Evolutionary conservation across 2,888 invertebrate species (phyloP), one percentile per base, ranked within the genome.

Genomic region (Heterodera filipjevi): DNA sequence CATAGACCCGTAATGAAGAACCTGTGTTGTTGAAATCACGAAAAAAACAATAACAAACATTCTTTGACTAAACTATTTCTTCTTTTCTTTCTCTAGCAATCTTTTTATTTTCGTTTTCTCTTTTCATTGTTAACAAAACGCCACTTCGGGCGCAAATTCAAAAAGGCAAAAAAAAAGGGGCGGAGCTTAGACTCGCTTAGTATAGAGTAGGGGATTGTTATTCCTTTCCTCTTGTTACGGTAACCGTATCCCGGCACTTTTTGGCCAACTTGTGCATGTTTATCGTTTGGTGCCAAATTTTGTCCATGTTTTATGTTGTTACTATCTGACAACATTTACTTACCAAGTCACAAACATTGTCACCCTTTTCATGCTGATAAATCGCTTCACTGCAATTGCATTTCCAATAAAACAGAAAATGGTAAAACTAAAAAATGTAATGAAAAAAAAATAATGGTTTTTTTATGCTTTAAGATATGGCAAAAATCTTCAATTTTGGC

Each of bases 351-450:
- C 59, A 59, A 59, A 59, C 27, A 59, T 59, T 59, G n/a, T 12
- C n/a, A 59, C 59, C 10, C 2, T 59, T 59, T 12, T 27, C 8
- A 59, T 59, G n/a, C 8, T 27, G 59, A 27, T n/a, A 8, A 59
- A 59, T 27, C 59, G 59, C 12, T 59, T 59, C 59, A 59, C 59
- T 22, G n/a, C 59, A 30, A 59, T 59, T 59, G 59, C 59, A 59
- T 59, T 59, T 59, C 59, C 59, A 27, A 1, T 59, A 0, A 27
- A 10, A 10, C 59, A 59, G 22, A 27, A 59, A 59, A 30, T 1
- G 59, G 59, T 59, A 27, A 1, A 8, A 27, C 27, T 27, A 22
- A 59, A 27, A 27, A 10, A 27, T 27, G n/a, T n/a, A n/a, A n/a
- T n/a, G n/a, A n/a, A 22, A 10, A 22, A 6, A 6, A 10, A 59